A percentile compares a stretch with the other conserved stretches of the same genome.
phyloP scores from a whole-genome alignment of 2,797 vertebrate species.

The Ctenosaura bakeri region DNA sequence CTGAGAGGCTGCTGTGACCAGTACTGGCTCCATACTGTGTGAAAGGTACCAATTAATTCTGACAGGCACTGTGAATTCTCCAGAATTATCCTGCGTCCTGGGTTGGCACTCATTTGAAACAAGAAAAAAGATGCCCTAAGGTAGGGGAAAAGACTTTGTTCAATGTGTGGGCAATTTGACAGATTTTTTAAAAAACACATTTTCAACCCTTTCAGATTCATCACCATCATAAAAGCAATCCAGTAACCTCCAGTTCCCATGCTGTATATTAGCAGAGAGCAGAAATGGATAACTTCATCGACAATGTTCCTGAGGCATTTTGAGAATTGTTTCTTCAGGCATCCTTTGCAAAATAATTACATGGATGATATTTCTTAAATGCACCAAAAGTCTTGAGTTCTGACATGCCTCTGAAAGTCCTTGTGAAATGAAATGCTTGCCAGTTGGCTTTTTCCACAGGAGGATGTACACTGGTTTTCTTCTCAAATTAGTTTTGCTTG shows the following conservation, averaged over 20 bases:
- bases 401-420: slow-evolving; percentile 53
- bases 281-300: neutral
- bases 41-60: slow-evolving; percentile 6
- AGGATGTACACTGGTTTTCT: slow-evolving; percentile 61
- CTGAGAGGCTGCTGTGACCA: neutral
- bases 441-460: slow-evolving; percentile 50
- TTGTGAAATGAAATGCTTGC: slow-evolving; percentile 65
- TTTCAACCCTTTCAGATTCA: neutral
- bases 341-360: neutral
- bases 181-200: neutral
- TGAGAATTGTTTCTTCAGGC: neutral
- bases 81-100: neutral
- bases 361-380: slow-evolving; percentile 29
- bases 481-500: slow-evolving; percentile 74
- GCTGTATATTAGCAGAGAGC: slow-evolving; percentile 3
- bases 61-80: neutral
- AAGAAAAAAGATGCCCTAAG: neutral
- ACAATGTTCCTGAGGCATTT: slow-evolving; percentile 37
- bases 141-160: neutral
- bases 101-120: neutral
- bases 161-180: neutral
- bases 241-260: neutral
- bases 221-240: neutral
- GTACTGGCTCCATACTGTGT: neutral
- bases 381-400: neutral